Base-by-base conservation (phyloP, 2,888 invertebrate genomes). In the Meghimatium bilineatum region DNA sequence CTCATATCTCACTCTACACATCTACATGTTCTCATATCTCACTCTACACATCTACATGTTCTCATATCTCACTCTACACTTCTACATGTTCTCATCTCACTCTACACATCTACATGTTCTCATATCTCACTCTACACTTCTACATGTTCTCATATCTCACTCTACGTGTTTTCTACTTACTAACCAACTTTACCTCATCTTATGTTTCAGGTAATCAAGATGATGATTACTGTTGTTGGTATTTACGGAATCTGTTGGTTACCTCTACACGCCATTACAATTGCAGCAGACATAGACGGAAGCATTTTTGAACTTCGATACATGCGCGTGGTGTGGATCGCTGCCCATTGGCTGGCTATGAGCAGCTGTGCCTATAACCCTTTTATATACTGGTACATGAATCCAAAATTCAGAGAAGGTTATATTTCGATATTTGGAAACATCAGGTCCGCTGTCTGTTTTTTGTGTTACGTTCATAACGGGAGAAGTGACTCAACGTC, bases 311-410 rank as follows among this genome's bases (percentile, higher is more conserved):
- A 89, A 79, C 63, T 74, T 26, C 78, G 76, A 32, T 83, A 86
- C 80, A 87, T 89, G 67, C 89, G 89, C 56, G 85, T 89, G 29
- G 71, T 89, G 26, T 91, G 91, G 91, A 85, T 90, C 52, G 80
- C 87, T 20, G 97, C 97, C 91, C 93, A 94, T 84, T 93, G 92
- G 97, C 95, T 98, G 84, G 98, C 98, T 34, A 98, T 98, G 97
- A 97, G 97, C 94, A 98, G 98, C 94, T 97, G 97, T 86, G 97
- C 97, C 96, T 97, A 97, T 94, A 98, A 98, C 94, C 98, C 98
- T 36, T 97, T 98, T 91, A 97, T 98, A 89, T 98, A 98, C 85
- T 98, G 97, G 94, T 98, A 97, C 97, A 97, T 98, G 97, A 98
- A 98, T 94, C 96, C 97, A 87, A 97, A 97, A 72, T 91, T 90